Evolutionary conservation across 2,888 invertebrate genomes (phyloP).

Genomic region (Eilema sororculum): DNA sequence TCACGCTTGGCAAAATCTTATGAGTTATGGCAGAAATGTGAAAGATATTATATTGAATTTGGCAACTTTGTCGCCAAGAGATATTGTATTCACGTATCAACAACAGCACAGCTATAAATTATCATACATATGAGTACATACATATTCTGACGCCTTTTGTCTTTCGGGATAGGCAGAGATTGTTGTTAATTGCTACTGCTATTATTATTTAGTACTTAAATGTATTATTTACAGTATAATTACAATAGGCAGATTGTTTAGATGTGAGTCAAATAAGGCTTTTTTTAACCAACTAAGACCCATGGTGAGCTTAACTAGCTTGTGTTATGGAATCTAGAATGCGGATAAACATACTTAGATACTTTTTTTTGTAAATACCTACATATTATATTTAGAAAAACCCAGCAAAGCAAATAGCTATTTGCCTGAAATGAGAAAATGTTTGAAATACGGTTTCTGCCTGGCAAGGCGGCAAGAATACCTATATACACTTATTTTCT

Average conservation of each 20-base stretch:
- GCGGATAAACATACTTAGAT: too few species aligned
- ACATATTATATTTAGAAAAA: too few species aligned
- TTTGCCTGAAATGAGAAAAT: too few species aligned
- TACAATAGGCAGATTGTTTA: background rate
- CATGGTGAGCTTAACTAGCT: too few species aligned
- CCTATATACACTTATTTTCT: background rate
- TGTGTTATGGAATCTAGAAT: too few species aligned
- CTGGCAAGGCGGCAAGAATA: too few species aligned
- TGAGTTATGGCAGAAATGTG: constrained; percentile 39
- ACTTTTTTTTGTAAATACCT: too few species aligned
- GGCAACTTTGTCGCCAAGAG: constrained; percentile 26
- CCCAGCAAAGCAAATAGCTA: too few species aligned
- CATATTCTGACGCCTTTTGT: background rate
- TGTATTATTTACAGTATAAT: background rate
- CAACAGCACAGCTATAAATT: constrained; percentile 40
- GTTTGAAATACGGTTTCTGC: too few species aligned
- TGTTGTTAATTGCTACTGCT: background rate
- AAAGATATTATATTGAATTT: constrained; percentile 40
- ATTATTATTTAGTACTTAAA: background rate
- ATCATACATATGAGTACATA: constrained; percentile 1
- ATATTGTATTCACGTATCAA: constrained; percentile 34
- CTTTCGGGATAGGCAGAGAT: background rate
- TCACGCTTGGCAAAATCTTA: constrained; percentile 39
- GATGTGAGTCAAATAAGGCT: background rate
- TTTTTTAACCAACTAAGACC: too few species aligned